phyloP scores from a whole-genome alignment of 2,888 invertebrate genomes.

The Cryptus viduatorius region DNA sequence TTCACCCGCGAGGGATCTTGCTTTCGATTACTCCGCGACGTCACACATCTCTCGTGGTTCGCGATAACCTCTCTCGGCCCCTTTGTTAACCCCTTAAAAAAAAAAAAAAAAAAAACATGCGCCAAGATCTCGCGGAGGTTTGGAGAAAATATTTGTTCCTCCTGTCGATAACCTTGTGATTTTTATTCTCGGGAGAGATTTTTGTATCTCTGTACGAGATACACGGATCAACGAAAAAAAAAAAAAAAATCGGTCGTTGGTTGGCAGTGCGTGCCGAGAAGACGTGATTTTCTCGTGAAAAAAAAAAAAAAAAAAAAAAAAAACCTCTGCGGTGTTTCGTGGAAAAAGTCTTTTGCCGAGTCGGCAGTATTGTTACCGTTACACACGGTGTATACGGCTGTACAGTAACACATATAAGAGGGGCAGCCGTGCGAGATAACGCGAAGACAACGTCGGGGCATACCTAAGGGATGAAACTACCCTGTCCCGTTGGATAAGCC shows the following conservation, averaged over 20 bases:
- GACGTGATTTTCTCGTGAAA: conserved; percentile 75
- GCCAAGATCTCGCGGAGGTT: conserved; percentile 7
- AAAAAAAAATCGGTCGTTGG: conserved; percentile 12
- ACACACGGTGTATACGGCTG: conserved; percentile 22
- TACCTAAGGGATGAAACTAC: conserved; percentile 71
- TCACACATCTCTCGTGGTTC: conserved; percentile 22
- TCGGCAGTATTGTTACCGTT: conserved; percentile 35
- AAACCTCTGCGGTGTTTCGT: conserved; percentile 20
- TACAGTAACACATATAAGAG: conserved; percentile 68
- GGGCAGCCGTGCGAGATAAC: conserved; percentile 78
- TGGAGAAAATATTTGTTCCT: conserved; percentile 10
- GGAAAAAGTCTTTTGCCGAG: conserved; percentile 54
- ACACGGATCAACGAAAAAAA: conserved; percentile 51
- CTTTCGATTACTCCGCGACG: conserved; percentile 62
- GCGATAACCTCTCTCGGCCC: not conserved
- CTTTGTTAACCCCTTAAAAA: not conserved
- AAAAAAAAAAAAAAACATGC: conserved; percentile 1
- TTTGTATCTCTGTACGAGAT: conserved; percentile 9
- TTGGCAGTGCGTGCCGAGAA: conserved; percentile 62
- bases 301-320: conserved; percentile 35
- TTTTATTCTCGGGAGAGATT: conserved; percentile 29
- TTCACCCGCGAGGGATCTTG: conserved; percentile 28
- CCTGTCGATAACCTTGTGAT: conserved; percentile 15
- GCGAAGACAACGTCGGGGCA: conserved; percentile 75
- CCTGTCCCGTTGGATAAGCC: conserved; percentile 48